phyloP scores from a whole-genome alignment of 2,888 invertebrate genomes.

The Lasioglossum leucozonium region DNA sequence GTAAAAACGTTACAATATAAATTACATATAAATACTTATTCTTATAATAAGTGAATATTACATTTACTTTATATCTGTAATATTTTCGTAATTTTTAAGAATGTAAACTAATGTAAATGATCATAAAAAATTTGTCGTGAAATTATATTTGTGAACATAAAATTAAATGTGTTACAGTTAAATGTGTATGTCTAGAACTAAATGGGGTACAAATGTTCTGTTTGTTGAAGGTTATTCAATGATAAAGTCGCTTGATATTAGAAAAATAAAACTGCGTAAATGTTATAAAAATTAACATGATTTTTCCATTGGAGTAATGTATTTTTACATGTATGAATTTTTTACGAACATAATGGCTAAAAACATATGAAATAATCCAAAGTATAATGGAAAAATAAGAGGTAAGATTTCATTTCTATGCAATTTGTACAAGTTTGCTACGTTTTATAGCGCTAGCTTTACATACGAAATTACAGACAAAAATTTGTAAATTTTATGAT shows the following conservation, averaged over 20 bases:
- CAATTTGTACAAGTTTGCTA: neutral
- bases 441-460: neutral
- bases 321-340: neutral
- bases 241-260: neutral
- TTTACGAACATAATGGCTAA: neutral
- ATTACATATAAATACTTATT: slow-evolving; percentile 4
- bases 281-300: neutral
- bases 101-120: slow-evolving; percentile 15
- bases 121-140: neutral
- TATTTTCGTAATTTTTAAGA: slow-evolving; percentile 3
- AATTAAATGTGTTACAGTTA: slow-evolving; percentile 10
- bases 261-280: neutral
- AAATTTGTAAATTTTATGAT: neutral
- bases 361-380: neutral
- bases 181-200: slow-evolving; percentile 3
- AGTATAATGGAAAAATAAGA: neutral
- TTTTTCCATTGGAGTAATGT: neutral
- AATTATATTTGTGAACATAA: neutral
- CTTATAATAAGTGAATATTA: neutral
- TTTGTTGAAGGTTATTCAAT: neutral
- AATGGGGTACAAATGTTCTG: neutral
- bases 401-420: neutral
- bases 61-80: neutral
- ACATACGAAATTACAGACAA: neutral
- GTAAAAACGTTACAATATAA: slow-evolving; percentile 8